phyloP scores from a whole-genome alignment of 1,140 invertebrate species.

The Heliothis subflexa region DNA sequence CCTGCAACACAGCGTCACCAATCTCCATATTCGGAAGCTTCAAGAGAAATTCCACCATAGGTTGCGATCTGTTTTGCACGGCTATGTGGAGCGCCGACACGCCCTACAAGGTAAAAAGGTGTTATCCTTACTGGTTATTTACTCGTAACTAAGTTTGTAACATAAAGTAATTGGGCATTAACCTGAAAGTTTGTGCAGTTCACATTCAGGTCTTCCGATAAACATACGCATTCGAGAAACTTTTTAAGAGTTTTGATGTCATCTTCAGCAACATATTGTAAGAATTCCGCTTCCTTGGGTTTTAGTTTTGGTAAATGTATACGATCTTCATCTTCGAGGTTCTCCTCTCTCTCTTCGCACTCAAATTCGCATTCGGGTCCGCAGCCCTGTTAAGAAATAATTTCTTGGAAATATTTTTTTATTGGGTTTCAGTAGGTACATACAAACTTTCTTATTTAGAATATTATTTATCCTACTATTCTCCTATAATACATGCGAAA shows the following conservation, averaged over 20 bases:
- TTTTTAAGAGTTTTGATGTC: constrained; percentile 73
- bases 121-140: not conserved
- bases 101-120: constrained; percentile 69
- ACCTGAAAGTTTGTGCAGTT: constrained; percentile 86
- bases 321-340: constrained; percentile 5
- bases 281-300: constrained; percentile 82
- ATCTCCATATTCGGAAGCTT: constrained; percentile 84
- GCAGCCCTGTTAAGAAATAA: not conserved
- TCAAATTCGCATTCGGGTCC: not conserved
- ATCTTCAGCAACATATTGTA: constrained; percentile 78
- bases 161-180: not conserved
- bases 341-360: no score
- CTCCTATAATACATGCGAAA: no score
- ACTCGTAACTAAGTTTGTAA: constrained; percentile 10
- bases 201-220: constrained; percentile 79
- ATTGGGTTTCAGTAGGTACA: no score
- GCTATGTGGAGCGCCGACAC: constrained; percentile 87
- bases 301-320: constrained; percentile 76
- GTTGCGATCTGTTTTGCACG: constrained; percentile 80
- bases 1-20: constrained; percentile 86
- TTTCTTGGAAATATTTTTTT: no score
- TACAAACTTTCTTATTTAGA: no score
- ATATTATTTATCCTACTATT: no score
- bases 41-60: constrained; percentile 87
- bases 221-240: constrained; percentile 65